Conservation (phyloP, 2,888 invertebrate genomes). For the Hofmannophila pseudospretella region DNA sequence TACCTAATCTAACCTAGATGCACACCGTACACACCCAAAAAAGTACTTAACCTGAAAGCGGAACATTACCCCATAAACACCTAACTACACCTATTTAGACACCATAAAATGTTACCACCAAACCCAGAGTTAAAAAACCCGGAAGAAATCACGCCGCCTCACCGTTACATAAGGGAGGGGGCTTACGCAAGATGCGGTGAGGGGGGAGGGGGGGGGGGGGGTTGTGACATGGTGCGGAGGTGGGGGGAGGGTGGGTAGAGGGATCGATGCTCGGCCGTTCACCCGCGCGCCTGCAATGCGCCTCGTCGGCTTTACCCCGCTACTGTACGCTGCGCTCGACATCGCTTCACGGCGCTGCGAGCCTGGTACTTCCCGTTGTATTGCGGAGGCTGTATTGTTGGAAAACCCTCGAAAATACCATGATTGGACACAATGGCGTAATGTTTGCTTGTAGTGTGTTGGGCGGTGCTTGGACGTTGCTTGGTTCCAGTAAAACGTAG, state of each 20-base stretch:
- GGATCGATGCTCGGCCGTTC: conserved; percentile 75
- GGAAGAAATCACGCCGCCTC: conserved; percentile 59
- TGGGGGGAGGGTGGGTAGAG: conserved; percentile 25
- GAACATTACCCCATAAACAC: too few relatives aligned
- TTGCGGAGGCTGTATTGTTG: conserved; percentile 23
- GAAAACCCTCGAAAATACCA: too few relatives aligned
- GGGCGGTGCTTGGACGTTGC: too few relatives aligned
- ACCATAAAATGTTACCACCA: not conserved
- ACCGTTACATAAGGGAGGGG: conserved; percentile 63
- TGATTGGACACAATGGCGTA: too few relatives aligned
- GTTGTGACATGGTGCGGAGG: too few relatives aligned
- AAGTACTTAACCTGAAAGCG: too few relatives aligned
- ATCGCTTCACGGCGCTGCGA: conserved; percentile 43
- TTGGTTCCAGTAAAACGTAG: too few relatives aligned
- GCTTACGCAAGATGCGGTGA: conserved; percentile 54
- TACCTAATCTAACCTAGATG: too few relatives aligned
- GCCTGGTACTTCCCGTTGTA: conserved; percentile 48
- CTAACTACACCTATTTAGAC: too few relatives aligned
- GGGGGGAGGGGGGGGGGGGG: conserved; percentile 19
- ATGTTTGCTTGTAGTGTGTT: too few relatives aligned
- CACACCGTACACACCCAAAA: too few relatives aligned
- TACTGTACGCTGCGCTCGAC: conserved; percentile 21
- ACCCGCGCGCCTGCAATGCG: conserved; percentile 73
- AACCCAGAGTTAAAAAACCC: conserved; percentile 2
- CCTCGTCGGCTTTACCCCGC: conserved; percentile 36